Conservation (phyloP, 2,797 vertebrate genomes). For the Parauchenoglanis ngamensis region DNA sequence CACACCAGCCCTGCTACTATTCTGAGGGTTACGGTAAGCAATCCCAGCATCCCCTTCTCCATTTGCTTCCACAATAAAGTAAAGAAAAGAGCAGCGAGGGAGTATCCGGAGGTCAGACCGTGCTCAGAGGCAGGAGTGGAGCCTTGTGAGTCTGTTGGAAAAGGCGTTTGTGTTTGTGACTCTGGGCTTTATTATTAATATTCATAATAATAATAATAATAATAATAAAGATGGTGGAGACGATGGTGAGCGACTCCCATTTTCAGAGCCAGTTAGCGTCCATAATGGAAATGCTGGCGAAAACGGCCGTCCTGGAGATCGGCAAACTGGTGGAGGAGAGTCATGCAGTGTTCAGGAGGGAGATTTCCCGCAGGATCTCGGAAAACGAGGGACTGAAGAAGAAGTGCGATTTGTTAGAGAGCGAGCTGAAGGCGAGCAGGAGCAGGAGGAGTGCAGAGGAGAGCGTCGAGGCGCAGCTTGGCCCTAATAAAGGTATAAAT, state of each 20-base stretch:
- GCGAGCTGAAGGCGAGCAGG: constrained; percentile 70
- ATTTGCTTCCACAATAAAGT: constrained; percentile 39
- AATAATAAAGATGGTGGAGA: constrained; percentile 39
- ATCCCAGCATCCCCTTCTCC: constrained; percentile 46
- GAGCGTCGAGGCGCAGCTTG: constrained; percentile 52
- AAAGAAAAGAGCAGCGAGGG: not conserved
- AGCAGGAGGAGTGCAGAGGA: constrained; percentile 50
- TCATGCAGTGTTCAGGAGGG: constrained; percentile 72
- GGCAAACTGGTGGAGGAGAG: constrained; percentile 76
- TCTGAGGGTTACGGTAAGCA: constrained; percentile 56
- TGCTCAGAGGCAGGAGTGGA: not conserved
- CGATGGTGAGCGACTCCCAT: constrained; percentile 62
- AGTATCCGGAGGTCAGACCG: not conserved
- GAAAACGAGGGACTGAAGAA: constrained; percentile 78
- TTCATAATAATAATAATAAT: no score
- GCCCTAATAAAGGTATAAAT: not conserved
- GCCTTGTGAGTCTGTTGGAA: not conserved
- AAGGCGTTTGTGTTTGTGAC: not conserved
- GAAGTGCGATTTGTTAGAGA: constrained; percentile 73
- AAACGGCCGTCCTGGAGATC: constrained; percentile 74
- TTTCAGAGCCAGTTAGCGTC: constrained; percentile 73
- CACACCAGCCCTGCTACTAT: not conserved
- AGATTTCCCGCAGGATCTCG: constrained; percentile 72
- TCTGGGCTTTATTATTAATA: not conserved
- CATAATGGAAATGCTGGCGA: constrained; percentile 75